Conservation (phyloP, 2,113 vertebrate species). For the Phaethornis superciliosus region DNA sequence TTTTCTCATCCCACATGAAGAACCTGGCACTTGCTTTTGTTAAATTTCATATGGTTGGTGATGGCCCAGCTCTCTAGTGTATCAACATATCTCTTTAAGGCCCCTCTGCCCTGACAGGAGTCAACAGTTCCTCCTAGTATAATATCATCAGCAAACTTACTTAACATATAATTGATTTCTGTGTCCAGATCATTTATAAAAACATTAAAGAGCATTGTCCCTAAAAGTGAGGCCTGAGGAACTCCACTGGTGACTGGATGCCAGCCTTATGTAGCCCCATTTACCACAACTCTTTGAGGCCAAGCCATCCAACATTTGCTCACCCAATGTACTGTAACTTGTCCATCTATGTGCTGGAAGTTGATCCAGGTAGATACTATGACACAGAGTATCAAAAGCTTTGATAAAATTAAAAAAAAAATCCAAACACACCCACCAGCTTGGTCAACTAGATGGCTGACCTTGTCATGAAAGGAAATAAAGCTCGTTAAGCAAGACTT, state of each 20-base stretch:
- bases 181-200: neutral
- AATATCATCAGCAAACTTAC: neutral
- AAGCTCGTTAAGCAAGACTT: neutral
- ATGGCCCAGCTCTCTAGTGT: neutral
- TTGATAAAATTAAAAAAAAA: neutral
- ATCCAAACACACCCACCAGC: no score
- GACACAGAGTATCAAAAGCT: neutral
- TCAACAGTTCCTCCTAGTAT: neutral
- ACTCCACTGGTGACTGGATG: rapidly evolving
- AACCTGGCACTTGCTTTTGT: neutral
- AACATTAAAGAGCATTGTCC: neutral
- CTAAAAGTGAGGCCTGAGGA: neutral
- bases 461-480: neutral
- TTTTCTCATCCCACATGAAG: neutral
- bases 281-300: neutral
- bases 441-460: neutral
- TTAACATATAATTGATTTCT: neutral
- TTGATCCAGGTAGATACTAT: neutral
- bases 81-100: neutral
- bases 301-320: rapidly evolving
- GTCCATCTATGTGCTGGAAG: neutral
- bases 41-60: neutral
- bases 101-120: rapidly evolving
- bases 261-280: neutral
- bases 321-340: neutral